Conservation (phyloP, 2,113 vertebrate genomes). For the Pogona vitticeps region DNA sequence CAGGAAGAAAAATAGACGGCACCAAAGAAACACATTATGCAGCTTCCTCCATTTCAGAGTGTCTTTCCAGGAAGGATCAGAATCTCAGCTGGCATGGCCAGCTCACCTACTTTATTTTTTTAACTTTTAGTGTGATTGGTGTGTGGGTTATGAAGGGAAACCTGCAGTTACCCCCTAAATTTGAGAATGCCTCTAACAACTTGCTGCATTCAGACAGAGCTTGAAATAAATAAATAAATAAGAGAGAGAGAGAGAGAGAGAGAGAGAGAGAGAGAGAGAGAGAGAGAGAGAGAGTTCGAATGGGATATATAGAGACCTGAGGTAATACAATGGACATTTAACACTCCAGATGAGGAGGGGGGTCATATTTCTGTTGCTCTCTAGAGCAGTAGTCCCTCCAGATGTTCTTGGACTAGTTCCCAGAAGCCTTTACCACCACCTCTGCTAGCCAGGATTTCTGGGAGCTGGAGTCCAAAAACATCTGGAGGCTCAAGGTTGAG, state of each 20-base stretch:
- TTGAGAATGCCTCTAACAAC: background rate
- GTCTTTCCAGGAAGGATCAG: background rate
- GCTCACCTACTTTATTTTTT: background rate
- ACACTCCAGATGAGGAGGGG: background rate
- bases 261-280: no score
- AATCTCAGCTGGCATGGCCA: background rate
- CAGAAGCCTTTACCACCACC: no score
- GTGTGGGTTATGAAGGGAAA: fast-evolving
- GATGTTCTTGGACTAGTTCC: no score
- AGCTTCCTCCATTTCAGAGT: background rate
- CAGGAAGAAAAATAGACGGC: no score
- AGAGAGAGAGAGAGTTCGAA: no score
- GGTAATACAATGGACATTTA: background rate
- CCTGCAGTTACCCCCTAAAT: background rate
- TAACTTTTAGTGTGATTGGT: background rate
- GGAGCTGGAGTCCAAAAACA: no score
- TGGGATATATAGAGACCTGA: background rate
- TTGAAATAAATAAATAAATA: background rate
- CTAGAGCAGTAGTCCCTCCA: no score
- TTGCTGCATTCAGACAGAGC: background rate
- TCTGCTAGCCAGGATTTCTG: no score
- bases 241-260: no score
- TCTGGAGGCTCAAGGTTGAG: no score
- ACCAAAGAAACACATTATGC: background rate
- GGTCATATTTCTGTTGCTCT: background rate